These are phyloP conservation scores for Balearica regulorum DNA, from an alignment of 2,797 vertebrate species.

Conservation along the genomic window DNA sequence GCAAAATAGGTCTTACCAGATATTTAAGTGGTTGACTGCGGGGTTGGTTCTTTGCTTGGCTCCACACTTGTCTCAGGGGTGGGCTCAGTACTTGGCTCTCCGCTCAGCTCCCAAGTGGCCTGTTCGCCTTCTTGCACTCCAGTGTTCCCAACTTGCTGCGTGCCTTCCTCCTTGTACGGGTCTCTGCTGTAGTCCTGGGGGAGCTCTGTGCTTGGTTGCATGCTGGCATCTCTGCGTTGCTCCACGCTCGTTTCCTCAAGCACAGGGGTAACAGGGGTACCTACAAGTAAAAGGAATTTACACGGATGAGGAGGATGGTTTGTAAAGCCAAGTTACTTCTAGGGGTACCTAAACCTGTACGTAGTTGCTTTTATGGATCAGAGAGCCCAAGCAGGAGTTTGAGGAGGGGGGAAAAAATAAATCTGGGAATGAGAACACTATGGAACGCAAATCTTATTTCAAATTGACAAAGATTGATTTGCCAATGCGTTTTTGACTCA, in stretches of 20 bases:
- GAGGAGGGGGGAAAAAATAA: neutral
- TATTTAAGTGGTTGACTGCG: neutral
- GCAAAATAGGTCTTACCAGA: neutral
- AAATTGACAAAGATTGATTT: neutral
- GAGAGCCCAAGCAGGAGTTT: neutral
- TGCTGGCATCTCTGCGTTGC: neutral
- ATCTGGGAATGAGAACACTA: neutral
- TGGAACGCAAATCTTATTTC: neutral
- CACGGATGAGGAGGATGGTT: neutral
- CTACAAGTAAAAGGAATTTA: neutral
- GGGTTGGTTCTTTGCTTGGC: neutral
- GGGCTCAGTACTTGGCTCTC: conserved; percentile 3
- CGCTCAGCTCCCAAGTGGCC: neutral
- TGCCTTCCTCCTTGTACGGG: neutral
- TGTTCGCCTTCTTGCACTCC: neutral
- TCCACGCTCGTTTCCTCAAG: neutral
- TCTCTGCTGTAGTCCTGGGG: neutral
- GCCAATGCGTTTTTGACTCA: neutral
- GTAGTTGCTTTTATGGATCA: neutral
- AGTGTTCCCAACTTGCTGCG: neutral
- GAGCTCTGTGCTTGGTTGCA: neutral
- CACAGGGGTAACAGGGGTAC: neutral
- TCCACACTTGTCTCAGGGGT: neutral
- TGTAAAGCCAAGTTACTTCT: neutral
- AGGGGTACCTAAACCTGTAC: neutral